These are phyloP conservation scores for Amphipyra tragopoginis DNA, from an alignment of 2,888 invertebrate genomes.

Conservation along the genomic window DNA sequence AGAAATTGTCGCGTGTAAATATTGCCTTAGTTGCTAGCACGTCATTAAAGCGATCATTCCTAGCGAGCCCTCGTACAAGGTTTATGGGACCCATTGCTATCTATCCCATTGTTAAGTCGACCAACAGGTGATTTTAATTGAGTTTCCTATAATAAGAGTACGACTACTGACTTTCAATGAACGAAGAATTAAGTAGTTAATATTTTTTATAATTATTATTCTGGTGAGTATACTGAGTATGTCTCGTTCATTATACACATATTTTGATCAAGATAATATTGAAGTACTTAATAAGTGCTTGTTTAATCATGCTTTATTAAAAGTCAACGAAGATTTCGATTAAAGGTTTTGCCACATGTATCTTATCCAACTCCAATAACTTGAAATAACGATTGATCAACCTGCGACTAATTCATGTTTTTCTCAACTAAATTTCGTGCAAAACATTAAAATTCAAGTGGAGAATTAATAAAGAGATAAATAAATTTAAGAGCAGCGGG, in stretches of 20 bases:
- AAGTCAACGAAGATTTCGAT: slow-evolving; percentile 4
- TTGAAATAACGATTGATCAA: slow-evolving; percentile 40
- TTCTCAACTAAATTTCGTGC: slow-evolving; percentile 67
- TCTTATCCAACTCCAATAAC: slow-evolving; percentile 30
- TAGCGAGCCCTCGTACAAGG: slow-evolving; percentile 66
- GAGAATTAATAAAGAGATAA: slow-evolving; percentile 90
- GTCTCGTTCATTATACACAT: slow-evolving; percentile 10
- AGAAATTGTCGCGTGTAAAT: slow-evolving; percentile 34
- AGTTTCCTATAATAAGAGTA: slow-evolving; percentile 64
- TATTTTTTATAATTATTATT: slow-evolving; percentile 50
- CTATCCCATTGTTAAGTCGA: slow-evolving; percentile 72
- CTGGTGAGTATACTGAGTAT: slow-evolving; percentile 1
- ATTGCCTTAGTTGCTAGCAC: slow-evolving; percentile 63
- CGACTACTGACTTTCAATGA: slow-evolving; percentile 56
- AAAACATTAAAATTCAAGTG: slow-evolving; percentile 85
- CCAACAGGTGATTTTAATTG: slow-evolving; percentile 78
- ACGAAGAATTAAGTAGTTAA: slow-evolving; percentile 58
- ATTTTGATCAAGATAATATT: slow-evolving; percentile 16
- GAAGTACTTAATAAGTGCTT: slow-evolving; percentile 4
- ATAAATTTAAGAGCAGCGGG: slow-evolving; percentile 88
- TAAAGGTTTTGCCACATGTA: slow-evolving; percentile 9
- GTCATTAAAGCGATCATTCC: slow-evolving; percentile 80
- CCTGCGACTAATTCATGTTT: slow-evolving; percentile 46
- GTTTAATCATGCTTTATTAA: slow-evolving; percentile 6
- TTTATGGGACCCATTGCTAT: slow-evolving; percentile 72